Evolutionary conservation across 2,888 invertebrate genomes (phyloP), one percentile per base, ranked within the genome.

Genomic region (Trilocha varians): DNA sequence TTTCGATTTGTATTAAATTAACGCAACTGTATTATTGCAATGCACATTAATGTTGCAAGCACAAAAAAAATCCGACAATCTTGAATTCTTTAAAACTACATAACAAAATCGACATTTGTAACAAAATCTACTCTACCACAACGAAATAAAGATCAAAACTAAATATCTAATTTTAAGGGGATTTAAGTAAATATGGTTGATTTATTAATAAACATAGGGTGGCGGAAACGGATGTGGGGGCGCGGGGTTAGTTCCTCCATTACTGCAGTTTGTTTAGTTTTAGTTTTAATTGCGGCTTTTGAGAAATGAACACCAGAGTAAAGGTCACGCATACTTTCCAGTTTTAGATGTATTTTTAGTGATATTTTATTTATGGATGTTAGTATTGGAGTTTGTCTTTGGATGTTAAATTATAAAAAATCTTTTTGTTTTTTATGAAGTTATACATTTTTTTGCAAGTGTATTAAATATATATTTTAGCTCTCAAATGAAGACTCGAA

Each of bases 231-330:
- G 57, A 57, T 53, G 54, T 39, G 40, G 38, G 61, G 65, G 58
- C 62, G 55, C 55, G 47, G 62, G 65, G 65, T 66, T 58, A 65
- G 59, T 62, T 67, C 67, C 67, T 65, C 65, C 59, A 65, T 67
- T 65, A 65, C 59, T 59, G n/a, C 45, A 39, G 62, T 68, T 65
- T 65, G 62, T 59, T 65, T 62, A 62, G 55, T 40, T 53, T 49
- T 50, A 44, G 46, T 55, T 53, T 51, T 67, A 67, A 67, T 66
- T 64, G 55, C 39, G 47, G 53, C 42, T 56, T 55, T 57, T 62
- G 63, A 65, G 53, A 48, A 51, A 65, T 62, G 47, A 45, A 47
- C 43, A 18, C 18, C 39, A 47, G 60, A 63, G 53, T 59, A 47
- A 58, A 53, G 65, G 43, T 40, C 33, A 35, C 3, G 16, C 34